Percentiles rank a stretch among this genome's conserved stretches.
Conservation (phyloP, 2,797 vertebrate genomes). For the Dryobates pubescens region DNA sequence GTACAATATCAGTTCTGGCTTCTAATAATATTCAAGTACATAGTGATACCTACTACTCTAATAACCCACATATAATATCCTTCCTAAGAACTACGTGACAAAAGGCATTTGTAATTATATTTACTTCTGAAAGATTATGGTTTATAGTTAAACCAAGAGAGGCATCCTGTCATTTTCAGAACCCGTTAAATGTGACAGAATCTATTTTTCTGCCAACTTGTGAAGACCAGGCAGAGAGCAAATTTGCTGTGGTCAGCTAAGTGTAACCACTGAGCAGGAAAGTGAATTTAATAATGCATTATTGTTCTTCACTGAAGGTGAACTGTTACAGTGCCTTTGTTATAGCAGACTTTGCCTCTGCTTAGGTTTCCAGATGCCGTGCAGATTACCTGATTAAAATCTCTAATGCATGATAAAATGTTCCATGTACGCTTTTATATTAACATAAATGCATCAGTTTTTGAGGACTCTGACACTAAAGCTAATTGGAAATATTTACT, state of each 20-base stretch:
- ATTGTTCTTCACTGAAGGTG: constrained; percentile 99
- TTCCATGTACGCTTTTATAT: constrained; percentile 79
- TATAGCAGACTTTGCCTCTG: constrained; percentile 85
- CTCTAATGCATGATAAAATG: constrained; percentile 83
- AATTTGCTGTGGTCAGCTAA: constrained; percentile 99
- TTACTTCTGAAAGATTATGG: constrained; percentile 96
- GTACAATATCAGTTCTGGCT: constrained; percentile 84
- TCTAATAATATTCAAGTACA: constrained; percentile 88
- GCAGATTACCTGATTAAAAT: constrained; percentile 85
- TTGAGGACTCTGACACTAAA: constrained; percentile 72
- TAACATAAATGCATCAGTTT: constrained; percentile 78
- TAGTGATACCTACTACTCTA: constrained; percentile 90
- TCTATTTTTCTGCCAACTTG: constrained; percentile 99
- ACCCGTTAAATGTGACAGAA: constrained; percentile 99
- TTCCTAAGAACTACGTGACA: constrained; percentile 88
- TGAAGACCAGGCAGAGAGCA: constrained; percentile 98
- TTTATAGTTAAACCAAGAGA: constrained; percentile 97
- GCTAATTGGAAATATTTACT: constrained; percentile 80
- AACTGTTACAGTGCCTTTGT: constrained; percentile 97
- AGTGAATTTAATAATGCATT: constrained; percentile 99
- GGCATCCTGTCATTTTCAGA: constrained; percentile 99
- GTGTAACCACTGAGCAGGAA: constrained; percentile 99
- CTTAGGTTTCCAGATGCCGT: constrained; percentile 83
- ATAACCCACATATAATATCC: constrained; percentile 87
- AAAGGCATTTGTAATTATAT: constrained; percentile 98